Evolutionary conservation across 2,888 invertebrate species (phyloP).

Genomic region (Linyphia triangularis): DNA sequence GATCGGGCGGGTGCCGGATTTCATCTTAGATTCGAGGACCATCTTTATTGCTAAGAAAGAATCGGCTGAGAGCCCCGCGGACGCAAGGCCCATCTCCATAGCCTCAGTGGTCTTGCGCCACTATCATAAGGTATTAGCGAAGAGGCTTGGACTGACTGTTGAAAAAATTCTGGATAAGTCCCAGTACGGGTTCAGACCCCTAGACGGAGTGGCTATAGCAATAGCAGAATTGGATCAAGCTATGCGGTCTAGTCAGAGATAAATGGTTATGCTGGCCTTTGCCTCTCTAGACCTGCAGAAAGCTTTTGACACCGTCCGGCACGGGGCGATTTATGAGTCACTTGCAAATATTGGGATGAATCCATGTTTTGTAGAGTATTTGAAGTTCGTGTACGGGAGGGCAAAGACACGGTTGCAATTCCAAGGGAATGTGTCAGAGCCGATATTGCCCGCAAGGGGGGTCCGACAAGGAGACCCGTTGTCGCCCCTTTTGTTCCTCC

Average conservation of each 20-base stretch:
- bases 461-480: slow-evolving; percentile 37
- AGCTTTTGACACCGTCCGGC: slow-evolving; percentile 16
- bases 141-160: background rate
- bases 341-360: background rate
- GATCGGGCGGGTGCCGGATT: background rate
- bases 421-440: background rate
- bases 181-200: background rate
- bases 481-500: background rate
- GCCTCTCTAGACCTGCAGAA: too few relatives aligned
- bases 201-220: background rate
- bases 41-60: background rate
- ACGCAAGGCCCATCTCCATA: background rate
- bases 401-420: background rate
- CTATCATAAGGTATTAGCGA: slow-evolving; percentile 6
- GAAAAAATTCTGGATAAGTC: too few relatives aligned
- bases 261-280: background rate
- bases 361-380: background rate
- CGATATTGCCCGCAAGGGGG: background rate
- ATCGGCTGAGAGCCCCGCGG: background rate
- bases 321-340: background rate
- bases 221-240: background rate
- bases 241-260: background rate
- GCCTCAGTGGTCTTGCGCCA: background rate
- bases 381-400: background rate
- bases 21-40: background rate